Evolutionary conservation across 2,888 invertebrate genomes (phyloP), one percentile per base, ranked within the genome.

Genomic region (Oscheius sp.): DNA sequence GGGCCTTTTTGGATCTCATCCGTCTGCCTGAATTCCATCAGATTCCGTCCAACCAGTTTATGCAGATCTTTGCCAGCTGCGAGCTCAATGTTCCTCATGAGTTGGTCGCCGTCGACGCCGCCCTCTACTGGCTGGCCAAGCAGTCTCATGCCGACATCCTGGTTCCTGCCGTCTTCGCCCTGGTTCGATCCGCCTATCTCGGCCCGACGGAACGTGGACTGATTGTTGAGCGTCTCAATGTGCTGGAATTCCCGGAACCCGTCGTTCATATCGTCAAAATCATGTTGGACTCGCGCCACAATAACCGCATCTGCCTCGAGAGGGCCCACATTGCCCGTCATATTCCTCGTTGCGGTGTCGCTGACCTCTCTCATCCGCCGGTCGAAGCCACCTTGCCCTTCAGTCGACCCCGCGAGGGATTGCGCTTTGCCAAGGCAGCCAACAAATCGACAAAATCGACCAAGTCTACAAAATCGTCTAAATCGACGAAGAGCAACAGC

Each of bases 71-170:
- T 18, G 46, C 25, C 70, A 70, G 70, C 35, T 70, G 70, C 59
- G 70, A 70, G 49, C 59, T 70, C 23, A 70, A 70, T 46, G 70
- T 70, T 18, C 21, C 46, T 3, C 61, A 58, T 13, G 70, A 70
- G 52, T 16, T 70, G 35, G 29, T 49, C 12, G 70, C 53, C 18
- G 70, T 59, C 35, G 70, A 70, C 25, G 70, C 46, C 13, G 61
- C 70, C n/a, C 70, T 70, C 18, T 45, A 23, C 59, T 70, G 59
- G 59, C 59, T 70, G 27, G 70, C 49, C 49, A 27, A 27, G 6
- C 70, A 70, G 52, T 9, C n/a, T 2, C 18, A 58, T 9, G 1
- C 25, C 18, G 70, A 59, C 6, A 16, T n/a, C 7, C 29, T 52
- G 7, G 70, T 59, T 9, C 59, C 61, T 18, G 70, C 70, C 23